Evolutionary conservation across 2,797 vertebrate species (phyloP).

Genomic region (Epinephelus coioides): DNA sequence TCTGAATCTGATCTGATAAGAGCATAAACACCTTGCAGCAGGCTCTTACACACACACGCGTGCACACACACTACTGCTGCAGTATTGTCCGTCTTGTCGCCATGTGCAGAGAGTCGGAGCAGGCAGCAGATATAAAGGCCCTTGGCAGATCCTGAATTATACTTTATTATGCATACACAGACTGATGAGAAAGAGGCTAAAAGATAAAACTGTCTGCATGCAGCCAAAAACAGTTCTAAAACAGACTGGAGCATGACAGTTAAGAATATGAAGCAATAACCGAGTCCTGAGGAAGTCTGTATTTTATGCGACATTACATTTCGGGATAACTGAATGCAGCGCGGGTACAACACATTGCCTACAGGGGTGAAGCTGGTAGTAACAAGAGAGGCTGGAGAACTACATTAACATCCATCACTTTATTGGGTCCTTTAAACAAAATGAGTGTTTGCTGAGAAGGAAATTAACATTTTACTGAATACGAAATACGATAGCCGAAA

Average conservation of each 20-base stretch:
- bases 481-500: neutral
- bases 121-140: slow-evolving; percentile 44
- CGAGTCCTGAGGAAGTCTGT: slow-evolving; percentile 34
- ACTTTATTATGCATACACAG: slow-evolving; percentile 44
- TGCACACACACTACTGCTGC: neutral
- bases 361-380: slow-evolving; percentile 3
- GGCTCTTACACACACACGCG: slow-evolving; percentile 1
- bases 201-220: slow-evolving; percentile 25
- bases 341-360: slow-evolving; percentile 28
- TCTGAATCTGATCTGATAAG: slow-evolving; percentile 70
- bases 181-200: slow-evolving; percentile 25
- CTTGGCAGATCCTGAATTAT: slow-evolving; percentile 33
- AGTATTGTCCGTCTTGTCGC: slow-evolving; percentile 43
- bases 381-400: slow-evolving; percentile 24
- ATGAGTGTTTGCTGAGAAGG: neutral
- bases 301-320: slow-evolving; percentile 41
- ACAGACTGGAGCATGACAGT: slow-evolving; percentile 32
- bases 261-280: slow-evolving; percentile 35
- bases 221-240: slow-evolving; percentile 27
- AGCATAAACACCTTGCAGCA: slow-evolving; percentile 65
- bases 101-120: slow-evolving; percentile 42
- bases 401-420: slow-evolving; percentile 38
- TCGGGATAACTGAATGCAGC: slow-evolving; percentile 34
- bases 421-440: slow-evolving; percentile 18
- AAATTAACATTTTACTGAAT: slow-evolving; percentile 4